These are phyloP conservation scores for Trichopria drosophilae DNA, from an alignment of 2,888 invertebrate genomes.

Conservation along the genomic window DNA sequence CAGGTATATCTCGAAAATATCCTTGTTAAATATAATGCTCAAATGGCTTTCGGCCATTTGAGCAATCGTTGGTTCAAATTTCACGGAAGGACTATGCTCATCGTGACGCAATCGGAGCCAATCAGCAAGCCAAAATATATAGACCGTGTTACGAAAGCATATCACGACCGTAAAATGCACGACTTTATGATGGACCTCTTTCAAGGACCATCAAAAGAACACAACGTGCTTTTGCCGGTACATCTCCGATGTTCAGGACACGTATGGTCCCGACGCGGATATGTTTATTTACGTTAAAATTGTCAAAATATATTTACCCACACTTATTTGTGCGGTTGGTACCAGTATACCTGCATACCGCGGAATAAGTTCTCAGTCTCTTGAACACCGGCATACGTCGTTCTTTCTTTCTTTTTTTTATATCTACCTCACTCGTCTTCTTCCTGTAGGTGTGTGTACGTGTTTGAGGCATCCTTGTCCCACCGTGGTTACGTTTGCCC, in stretches of 20 bases:
- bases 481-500: too few relatives aligned
- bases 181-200: conserved; percentile 37
- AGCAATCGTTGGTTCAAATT: too few relatives aligned
- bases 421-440: not conserved
- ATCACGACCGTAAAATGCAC: conserved; percentile 17
- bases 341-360: conserved; percentile 12
- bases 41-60: too few relatives aligned
- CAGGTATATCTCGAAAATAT: too few relatives aligned
- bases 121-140: conserved; percentile 17
- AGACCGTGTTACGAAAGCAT: conserved; percentile 4
- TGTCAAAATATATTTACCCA: too few relatives aligned
- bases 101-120: conserved; percentile 15
- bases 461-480: conserved; percentile 1
- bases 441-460: conserved; percentile 27
- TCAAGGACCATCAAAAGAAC: conserved; percentile 37
- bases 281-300: too few relatives aligned
- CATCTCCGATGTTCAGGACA: conserved; percentile 19
- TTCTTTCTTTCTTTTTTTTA: conserved; percentile 5
- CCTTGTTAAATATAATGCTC: too few relatives aligned
- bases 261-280: not conserved
- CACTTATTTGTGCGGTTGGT: too few relatives aligned
- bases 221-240: conserved; percentile 14
- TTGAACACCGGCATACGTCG: not conserved
- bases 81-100: conserved; percentile 22
- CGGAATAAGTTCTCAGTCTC: conserved; percentile 16